Base-by-base conservation (phyloP, 2,113 vertebrate genomes). In the Gadus chalcogrammus region DNA sequence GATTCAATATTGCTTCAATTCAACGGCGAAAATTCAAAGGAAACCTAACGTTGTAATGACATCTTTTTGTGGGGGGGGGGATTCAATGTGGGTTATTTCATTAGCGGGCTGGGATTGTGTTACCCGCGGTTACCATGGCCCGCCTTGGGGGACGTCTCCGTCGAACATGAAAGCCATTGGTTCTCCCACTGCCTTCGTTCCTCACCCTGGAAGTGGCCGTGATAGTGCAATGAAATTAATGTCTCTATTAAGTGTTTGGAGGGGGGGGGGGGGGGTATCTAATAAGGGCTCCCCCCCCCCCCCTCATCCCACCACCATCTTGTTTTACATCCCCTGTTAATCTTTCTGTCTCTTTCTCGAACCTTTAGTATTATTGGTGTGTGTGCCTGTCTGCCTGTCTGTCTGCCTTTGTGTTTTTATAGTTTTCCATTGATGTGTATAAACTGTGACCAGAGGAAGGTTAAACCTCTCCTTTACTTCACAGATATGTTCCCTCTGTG, bases 11-110 rank as follows among this genome's bases (percentile, higher is more conserved):
- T 12, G 42, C 42, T 48, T 48, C 42, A 13, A 13, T 48, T 9
- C 42, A 48, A 48, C 11, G 42, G 42, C 11, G 12, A 48, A 48
- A 48, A 48, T 58, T 58, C 55, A 85, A 85, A 85, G 81, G 76
- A 84, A 91, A 82, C 73, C 82, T 86, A 89, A 87, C 82, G 85
- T 86, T 87, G 73, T 90, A 89, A 90, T 90, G 88, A 88, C 75
- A 82, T 79, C 82, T 79, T 82, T 74, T 76, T 68, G 20, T 74
- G 86, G 88, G 89, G 79, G 89, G 79, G 2, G 42, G 84, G 87
- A 86, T 83, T 82, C 78, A 85, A 82, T 65, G 67, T 81, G 82
- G 69, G 75, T 74, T 79, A 67, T 88, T 88, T 92, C 90, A 91
- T 91, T 89, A 88, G 78, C 72, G 70, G 62, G 63, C 84, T 70